These are phyloP conservation scores for Discoglossus pictus DNA, from an alignment of 2,797 vertebrate species.

Conservation along the genomic window DNA sequence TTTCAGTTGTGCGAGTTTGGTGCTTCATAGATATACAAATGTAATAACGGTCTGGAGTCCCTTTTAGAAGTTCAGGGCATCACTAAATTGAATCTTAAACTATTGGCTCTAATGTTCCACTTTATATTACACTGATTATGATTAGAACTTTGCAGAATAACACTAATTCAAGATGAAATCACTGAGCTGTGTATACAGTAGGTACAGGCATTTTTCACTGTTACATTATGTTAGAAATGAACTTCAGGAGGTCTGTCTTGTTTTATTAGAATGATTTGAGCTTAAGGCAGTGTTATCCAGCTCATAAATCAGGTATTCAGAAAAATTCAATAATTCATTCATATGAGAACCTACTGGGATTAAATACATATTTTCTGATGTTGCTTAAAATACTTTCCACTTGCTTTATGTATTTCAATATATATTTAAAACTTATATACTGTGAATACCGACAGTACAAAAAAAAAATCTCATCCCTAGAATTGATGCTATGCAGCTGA, in stretches of 20 bases:
- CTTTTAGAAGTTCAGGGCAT: background rate
- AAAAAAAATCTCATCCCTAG: constrained; percentile 11
- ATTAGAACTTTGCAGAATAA: constrained; percentile 6
- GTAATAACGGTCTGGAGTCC: too few species aligned
- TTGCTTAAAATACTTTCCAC: constrained; percentile 32
- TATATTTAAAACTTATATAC: constrained; percentile 42
- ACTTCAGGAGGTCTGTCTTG: constrained; percentile 53
- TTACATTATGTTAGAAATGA: constrained; percentile 55
- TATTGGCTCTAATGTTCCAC: background rate
- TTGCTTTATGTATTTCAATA: constrained; percentile 36
- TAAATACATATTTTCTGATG: constrained; percentile 53
- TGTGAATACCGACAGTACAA: background rate
- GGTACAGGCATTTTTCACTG: constrained; percentile 33
- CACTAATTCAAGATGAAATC: background rate
- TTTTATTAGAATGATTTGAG: constrained; percentile 58
- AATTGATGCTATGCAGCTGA: background rate
- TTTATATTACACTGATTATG: constrained; percentile 7
- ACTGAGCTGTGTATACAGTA: constrained; percentile 8
- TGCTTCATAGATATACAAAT: too few species aligned
- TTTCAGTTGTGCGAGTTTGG: too few species aligned
- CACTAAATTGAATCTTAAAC: constrained; percentile 2
- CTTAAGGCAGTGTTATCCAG: constrained; percentile 49
- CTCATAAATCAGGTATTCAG: constrained; percentile 56
- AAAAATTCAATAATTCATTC: constrained; percentile 60
- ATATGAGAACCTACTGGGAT: constrained; percentile 47